These are phyloP conservation scores for Drosophila eohydei DNA, from an alignment of 2,888 invertebrate species.

Conservation along the genomic window DNA sequence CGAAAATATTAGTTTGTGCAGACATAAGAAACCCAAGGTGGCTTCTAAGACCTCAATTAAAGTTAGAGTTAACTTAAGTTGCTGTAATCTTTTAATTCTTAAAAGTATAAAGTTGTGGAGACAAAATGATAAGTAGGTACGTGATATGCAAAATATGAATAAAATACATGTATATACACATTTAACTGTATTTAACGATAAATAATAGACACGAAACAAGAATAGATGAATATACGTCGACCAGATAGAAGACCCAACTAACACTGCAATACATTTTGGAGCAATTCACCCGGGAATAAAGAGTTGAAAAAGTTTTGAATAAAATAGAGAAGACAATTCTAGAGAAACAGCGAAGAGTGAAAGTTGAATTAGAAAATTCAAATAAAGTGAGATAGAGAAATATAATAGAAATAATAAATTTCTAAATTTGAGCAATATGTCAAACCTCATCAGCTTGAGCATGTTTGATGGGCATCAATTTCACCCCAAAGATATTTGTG, in stretches of 20 bases:
- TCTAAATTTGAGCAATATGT: slow-evolving; percentile 6
- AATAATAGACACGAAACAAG: neutral
- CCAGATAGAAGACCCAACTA: neutral
- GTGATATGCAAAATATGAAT: neutral
- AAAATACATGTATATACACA: neutral
- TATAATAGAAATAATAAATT: neutral
- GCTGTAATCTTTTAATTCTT: neutral
- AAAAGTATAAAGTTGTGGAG: neutral
- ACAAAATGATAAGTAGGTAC: neutral
- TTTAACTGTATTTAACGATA: neutral
- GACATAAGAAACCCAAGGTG: slow-evolving; percentile 4
- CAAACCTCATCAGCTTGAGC: slow-evolving; percentile 69
- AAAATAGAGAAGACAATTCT: neutral
- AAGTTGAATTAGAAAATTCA: neutral
- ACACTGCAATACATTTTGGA: neutral
- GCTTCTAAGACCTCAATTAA: neutral
- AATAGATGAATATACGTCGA: slow-evolving; percentile 1
- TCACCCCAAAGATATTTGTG: slow-evolving; percentile 86
- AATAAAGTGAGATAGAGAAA: neutral
- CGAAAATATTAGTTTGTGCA: slow-evolving; percentile 24
- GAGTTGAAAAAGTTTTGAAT: neutral
- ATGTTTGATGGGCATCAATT: slow-evolving; percentile 75
- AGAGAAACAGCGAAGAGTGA: slow-evolving; percentile 5
- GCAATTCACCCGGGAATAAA: neutral
- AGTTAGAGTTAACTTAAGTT: neutral